phyloP scores from a whole-genome alignment of 1,140 invertebrate species.

The Halesus radiatus region DNA sequence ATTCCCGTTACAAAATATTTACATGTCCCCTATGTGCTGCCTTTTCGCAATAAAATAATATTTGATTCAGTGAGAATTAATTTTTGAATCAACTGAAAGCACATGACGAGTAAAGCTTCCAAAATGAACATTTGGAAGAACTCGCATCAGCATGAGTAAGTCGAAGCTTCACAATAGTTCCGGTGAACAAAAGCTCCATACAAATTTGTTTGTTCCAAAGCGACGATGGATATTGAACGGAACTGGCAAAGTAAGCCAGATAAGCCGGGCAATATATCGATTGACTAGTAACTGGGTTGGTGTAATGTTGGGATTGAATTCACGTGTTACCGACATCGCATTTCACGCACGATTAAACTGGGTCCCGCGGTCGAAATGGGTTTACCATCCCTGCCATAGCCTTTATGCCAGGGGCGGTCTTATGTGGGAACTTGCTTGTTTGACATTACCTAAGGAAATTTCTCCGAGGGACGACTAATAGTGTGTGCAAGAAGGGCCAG shows the following conservation, averaged over 20 bases:
- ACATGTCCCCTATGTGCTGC: too few relatives aligned
- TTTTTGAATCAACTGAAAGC: too few relatives aligned
- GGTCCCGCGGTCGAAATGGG: slow-evolving; percentile 4
- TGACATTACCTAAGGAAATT: slow-evolving; percentile 21
- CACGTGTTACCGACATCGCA: slow-evolving; percentile 31
- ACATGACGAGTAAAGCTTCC: too few relatives aligned
- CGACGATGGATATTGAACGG: not conserved
- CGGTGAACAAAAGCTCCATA: too few relatives aligned
- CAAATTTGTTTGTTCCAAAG: too few relatives aligned
- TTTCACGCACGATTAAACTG: slow-evolving; percentile 24
- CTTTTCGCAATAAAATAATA: too few relatives aligned
- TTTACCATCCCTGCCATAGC: too few relatives aligned
- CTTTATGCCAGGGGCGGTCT: not conserved
- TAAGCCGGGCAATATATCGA: not conserved
- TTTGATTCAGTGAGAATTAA: too few relatives aligned
- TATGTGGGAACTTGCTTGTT: not conserved
- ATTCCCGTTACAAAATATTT: too few relatives aligned
- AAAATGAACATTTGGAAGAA: too few relatives aligned
- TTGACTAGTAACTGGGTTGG: not conserved
- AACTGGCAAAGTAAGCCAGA: not conserved
- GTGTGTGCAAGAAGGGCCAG: slow-evolving; percentile 19
- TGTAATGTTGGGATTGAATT: slow-evolving; percentile 17
- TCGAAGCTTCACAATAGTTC: too few relatives aligned
- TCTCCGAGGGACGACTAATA: slow-evolving; percentile 24
- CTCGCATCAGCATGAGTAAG: too few relatives aligned